Base-by-base conservation (phyloP, 2,113 vertebrate species). In the Ardeotis arabs region DNA sequence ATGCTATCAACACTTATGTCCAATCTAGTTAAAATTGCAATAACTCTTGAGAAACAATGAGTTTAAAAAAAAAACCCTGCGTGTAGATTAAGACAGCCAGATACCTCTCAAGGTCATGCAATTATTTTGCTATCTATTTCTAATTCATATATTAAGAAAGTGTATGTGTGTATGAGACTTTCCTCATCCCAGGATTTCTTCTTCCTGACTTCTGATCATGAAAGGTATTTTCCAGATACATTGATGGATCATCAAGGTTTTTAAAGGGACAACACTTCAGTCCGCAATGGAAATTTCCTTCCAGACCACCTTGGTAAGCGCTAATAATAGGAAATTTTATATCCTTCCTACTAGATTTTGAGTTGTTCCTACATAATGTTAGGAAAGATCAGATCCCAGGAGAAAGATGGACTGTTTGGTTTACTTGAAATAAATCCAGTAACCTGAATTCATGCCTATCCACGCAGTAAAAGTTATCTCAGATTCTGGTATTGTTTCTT, bases 21-120 rank as follows among this genome's bases (percentile, higher is more conserved):
- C 55, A 67, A 89, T 62, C 69, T 89, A 56, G 66, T 87, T 88
- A 91, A 84, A 89, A 84, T 52, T 87, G 59, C 63, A 89, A 85
- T 91, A 95, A 84, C 33, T 94, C 81, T 67, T 66, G 44, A 75
- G 82, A 85, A 91, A 64, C 23, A 87, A 91, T 22, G 74, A 82
- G 64, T 89, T 1, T 44, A n/a, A 49, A 60, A 62, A 47, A 25
- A 47, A 25, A 14, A 14, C 3, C 45, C 44, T 47, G 37, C 6
- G 63, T 12, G 14, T 24, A 90, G 74, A 93, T 93, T 73, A 95
- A 78, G n/a, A 21, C 15, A 52, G n/a, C 33, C 35, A 64, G 37
- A n/a, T 58, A 52, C 39, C 14, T 76, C 50, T 75, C 64, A 85
- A 93, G 60, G 90, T 79, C 68, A 25, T 29, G 18, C 31, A 45